phyloP scores from a whole-genome alignment of 2,113 vertebrate genomes.

The Carassius gibelio region DNA sequence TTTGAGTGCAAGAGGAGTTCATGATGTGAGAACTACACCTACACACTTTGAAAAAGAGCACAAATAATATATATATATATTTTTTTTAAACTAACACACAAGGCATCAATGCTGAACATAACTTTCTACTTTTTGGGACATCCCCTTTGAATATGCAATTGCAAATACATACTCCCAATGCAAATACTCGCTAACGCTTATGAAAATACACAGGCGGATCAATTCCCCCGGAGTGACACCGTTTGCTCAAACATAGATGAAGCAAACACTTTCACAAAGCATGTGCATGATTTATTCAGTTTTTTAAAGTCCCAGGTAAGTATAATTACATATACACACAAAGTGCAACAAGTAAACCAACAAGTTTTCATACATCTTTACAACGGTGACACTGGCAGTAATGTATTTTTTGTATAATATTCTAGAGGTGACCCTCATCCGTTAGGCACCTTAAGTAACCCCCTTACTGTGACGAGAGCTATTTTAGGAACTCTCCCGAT shows the following conservation, averaged over 20 bases:
- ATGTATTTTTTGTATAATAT: not conserved
- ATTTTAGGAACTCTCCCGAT: conserved; percentile 70
- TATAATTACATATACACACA: not conserved
- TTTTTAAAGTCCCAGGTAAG: too few relatives aligned
- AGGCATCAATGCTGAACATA: not conserved
- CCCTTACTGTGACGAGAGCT: conserved; percentile 67
- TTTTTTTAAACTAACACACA: not conserved
- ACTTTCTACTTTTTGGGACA: not conserved
- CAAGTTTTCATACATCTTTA: not conserved
- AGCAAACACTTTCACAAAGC: not conserved
- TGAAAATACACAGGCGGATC: not conserved
- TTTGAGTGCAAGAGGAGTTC: not conserved
- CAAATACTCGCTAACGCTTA: not conserved
- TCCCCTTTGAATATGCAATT: not conserved
- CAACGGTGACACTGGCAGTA: not conserved
- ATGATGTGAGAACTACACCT: not conserved
- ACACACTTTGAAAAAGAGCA: not conserved
- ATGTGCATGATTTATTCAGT: not conserved
- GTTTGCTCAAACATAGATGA: not conserved
- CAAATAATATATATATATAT: too few relatives aligned
- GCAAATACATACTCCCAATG: not conserved
- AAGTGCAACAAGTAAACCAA: not conserved
- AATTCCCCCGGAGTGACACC: not conserved
- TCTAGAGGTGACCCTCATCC: conserved; percentile 43
- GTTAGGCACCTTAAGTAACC: conserved; percentile 52